These are phyloP conservation scores for Drosophila tristis DNA, from an alignment of 1,140 invertebrate genomes.

Conservation along the genomic window DNA sequence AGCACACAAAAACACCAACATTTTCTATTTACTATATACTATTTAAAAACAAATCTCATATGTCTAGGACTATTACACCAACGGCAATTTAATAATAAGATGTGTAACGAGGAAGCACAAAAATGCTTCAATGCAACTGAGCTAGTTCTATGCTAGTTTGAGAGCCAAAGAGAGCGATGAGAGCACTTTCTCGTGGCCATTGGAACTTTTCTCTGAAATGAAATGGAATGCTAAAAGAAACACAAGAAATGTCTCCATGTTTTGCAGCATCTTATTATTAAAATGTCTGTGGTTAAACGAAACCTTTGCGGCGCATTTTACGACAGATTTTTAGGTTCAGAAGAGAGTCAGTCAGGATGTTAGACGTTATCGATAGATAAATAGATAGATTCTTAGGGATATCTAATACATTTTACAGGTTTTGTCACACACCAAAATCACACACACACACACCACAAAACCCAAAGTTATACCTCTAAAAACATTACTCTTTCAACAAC, in stretches of 20 bases:
- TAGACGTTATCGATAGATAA: conserved; percentile 1
- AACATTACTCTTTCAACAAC: conserved; percentile 44
- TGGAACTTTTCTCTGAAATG: too few species aligned
- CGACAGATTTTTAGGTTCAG: conserved; percentile 24
- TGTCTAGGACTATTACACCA: conserved; percentile 21
- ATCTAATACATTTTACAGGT: conserved; percentile 11
- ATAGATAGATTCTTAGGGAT: conserved; percentile 34
- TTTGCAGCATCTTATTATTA: too few species aligned
- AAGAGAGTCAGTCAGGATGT: conserved; percentile 31
- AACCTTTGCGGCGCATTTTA: conserved; percentile 48
- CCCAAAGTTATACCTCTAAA: conserved; percentile 47
- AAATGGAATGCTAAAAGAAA: too few species aligned
- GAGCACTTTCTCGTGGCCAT: too few species aligned
- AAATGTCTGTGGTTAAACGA: conserved; percentile 1
- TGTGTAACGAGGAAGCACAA: too few species aligned
- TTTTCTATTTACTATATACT: conserved; percentile 32
- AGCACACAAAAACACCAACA: conserved; percentile 57
- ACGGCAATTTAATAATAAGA: too few species aligned
- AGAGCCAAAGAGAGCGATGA: too few species aligned
- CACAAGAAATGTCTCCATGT: too few species aligned
- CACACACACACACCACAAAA: conserved; percentile 21
- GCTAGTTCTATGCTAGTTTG: too few species aligned
- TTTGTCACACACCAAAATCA: conserved; percentile 16
- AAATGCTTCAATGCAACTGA: too few species aligned
- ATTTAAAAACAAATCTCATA: conserved; percentile 26